Conservation (phyloP, 2,888 invertebrate species). For the Phalangium opilio region DNA sequence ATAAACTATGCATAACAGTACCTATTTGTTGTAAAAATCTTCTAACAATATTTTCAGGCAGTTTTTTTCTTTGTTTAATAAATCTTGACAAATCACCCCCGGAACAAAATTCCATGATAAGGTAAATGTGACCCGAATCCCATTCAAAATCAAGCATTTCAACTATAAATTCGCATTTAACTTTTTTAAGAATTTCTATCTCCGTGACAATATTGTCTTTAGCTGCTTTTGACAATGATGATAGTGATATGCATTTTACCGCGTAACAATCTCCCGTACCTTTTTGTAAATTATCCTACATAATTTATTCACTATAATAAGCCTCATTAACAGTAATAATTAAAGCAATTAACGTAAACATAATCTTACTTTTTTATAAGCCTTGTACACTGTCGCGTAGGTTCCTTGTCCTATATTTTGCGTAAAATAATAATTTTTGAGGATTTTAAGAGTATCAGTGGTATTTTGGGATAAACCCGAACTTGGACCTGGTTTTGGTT, state of each 20-base stretch:
- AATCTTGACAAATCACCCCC: slow-evolving; percentile 66
- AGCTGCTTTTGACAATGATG: slow-evolving; percentile 50
- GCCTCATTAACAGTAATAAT: neutral
- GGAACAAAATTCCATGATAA: slow-evolving; percentile 72
- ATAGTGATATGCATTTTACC: slow-evolving; percentile 63
- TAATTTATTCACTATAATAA: too few relatives aligned
- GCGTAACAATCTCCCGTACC: slow-evolving; percentile 52
- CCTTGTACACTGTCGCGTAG: slow-evolving; percentile 71
- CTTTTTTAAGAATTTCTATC: slow-evolving; percentile 57
- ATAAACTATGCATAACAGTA: slow-evolving; percentile 16
- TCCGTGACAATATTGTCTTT: slow-evolving; percentile 67
- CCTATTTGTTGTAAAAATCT: slow-evolving; percentile 62
- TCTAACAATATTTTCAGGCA: slow-evolving; percentile 52
- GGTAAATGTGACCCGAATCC: slow-evolving; percentile 54
- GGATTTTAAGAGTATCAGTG: too few relatives aligned
- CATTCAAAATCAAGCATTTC: slow-evolving; percentile 57
- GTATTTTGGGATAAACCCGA: too few relatives aligned
- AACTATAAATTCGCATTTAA: slow-evolving; percentile 66
- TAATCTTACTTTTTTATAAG: slow-evolving; percentile 45
- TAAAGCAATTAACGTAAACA: neutral
- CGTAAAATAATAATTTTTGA: slow-evolving; percentile 32
- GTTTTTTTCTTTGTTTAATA: slow-evolving; percentile 47
- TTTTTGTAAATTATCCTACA: slow-evolving; percentile 32
- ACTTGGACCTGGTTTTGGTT: too few relatives aligned
- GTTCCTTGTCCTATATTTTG: slow-evolving; percentile 65